Base-by-base conservation (phyloP, 2,888 invertebrate genomes). In the Xestia rhomboidea region DNA sequence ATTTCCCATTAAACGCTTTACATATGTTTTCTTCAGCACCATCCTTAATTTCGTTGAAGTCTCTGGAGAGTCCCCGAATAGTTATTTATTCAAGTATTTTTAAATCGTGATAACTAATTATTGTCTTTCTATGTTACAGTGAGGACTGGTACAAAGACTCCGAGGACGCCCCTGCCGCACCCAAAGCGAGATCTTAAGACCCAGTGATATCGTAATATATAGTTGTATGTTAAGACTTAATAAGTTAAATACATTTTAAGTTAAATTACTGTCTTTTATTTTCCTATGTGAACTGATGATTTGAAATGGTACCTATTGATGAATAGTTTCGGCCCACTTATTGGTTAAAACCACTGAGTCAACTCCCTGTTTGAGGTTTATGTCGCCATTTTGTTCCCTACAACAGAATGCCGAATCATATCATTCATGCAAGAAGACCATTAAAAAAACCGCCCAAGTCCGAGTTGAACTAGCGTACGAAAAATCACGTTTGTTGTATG, bases 101-200 rank as follows among this genome's bases (percentile, higher is more conserved):
- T 24, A 27, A 27, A 21, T 41, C 34, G 15, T 54, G n/a, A 1
- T 13, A 13, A 15, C 57, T 60, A 60, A 62, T 62, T 34, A 1
- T 34, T 62, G 1, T 41, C 8, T 64, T 41, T 60, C 7, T 92
- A 15, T 64, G 84, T 93, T 95, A 71, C 95, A 97, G 98, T 91
- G 98, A 98, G 97, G 98, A 99, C 93, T 99, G 98, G 98, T 99
- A 98, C 97, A 98, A 98, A 95, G 98, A 98, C 85, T 89, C 96
- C n/a, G 98, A 98, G 76, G 98, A 98, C 67, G 96, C 97, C 79
- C 96, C 96, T 73, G 92, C 94, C 63, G 93, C 91, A 81, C 94
- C 96, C 88, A 97, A 97, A 91, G 79, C 93, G 90, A 95, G 95
- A 92, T 92, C 92, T 91, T 96, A 95, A 96, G 85, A 68, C 88